Evolutionary conservation across 2,113 vertebrate genomes (phyloP), one percentile per base, ranked within the genome.

Genomic region (Lampris megalopsis): DNA sequence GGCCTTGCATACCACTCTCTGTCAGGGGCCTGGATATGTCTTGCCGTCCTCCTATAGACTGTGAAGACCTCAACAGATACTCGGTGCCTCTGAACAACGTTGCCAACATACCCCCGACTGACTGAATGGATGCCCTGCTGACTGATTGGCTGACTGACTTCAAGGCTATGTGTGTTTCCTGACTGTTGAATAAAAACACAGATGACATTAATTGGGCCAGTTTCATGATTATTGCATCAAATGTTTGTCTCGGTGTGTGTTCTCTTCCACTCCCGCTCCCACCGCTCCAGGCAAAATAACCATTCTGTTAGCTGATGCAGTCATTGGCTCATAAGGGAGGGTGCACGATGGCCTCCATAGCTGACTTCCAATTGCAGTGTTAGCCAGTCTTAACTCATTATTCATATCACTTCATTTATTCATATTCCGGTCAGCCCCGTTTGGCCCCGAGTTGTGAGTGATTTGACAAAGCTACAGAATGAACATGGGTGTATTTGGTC

Each of bases 21-120:
- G 36, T 65, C 24, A 66, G 69, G 78, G 77, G 72, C 38, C 63
- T 37, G 56, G 50, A 9, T 77, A 45, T 5, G 79, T 53, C 53
- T 52, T 35, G 59, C 59, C 50, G 60, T 36, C 37, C 63, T 66
- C 61, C 60, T 66, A 11, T 77, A 63, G 43, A 66, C 74, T 72
- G 71, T 78, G 64, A 84, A 84, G 81, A 77, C 86, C 84, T 84
- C 84, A 88, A 76, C 80, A 84, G 82, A 90, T 75, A 76, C 73
- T 75, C 71, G 83, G 86, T 89, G 90, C 88, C 90, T 91, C 88
- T 86, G 68, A 81, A 87, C 77, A 79, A 81, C 35, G 81, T 81
- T 87, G 81, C 84, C 82, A 87, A 90, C 68, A 75, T 50, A 67
- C 77, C 83, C 81, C 79, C 75, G 74, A 83, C 79, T 73, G 69